Conservation (phyloP, 2,797 vertebrate species). For the Eulemur albifrons region DNA sequence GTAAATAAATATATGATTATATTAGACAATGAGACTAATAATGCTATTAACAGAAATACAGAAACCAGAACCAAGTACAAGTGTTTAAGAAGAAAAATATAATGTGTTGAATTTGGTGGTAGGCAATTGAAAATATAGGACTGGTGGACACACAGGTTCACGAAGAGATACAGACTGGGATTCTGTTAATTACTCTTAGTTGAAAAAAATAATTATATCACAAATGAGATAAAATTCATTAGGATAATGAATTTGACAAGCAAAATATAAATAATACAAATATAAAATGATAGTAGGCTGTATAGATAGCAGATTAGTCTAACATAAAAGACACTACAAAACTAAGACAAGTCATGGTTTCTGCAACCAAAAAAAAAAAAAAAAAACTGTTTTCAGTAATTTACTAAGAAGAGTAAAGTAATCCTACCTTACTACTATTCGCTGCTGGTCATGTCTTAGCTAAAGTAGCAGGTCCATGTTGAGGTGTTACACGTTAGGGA, state of each 20-base stretch:
- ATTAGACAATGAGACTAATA: conserved; percentile 1
- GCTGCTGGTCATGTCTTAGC: conserved; percentile 52
- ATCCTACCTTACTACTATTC: conserved; percentile 69
- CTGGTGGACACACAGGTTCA: background rate
- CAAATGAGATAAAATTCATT: conserved; percentile 18
- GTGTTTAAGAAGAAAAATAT: conserved; percentile 20
- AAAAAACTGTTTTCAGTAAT: background rate
- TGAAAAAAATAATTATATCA: conserved; percentile 32
- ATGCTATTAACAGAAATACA: background rate
- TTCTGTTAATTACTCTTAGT: background rate
- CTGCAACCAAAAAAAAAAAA: background rate
- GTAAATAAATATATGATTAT: background rate
- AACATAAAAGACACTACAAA: conserved; percentile 15
- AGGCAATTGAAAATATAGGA: background rate
- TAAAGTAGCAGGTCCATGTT: conserved; percentile 63
- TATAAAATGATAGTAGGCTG: background rate
- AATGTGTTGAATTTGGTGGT: background rate
- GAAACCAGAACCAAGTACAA: background rate
- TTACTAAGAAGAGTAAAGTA: conserved; percentile 20
- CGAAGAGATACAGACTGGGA: background rate
- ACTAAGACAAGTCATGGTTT: conserved; percentile 27
- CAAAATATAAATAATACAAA: background rate
- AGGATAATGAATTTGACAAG: background rate
- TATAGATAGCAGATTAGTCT: background rate
- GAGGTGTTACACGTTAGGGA: conserved; percentile 35